Conservation (phyloP, 2,113 vertebrate species). For the Gallinago jamesoni region DNA sequence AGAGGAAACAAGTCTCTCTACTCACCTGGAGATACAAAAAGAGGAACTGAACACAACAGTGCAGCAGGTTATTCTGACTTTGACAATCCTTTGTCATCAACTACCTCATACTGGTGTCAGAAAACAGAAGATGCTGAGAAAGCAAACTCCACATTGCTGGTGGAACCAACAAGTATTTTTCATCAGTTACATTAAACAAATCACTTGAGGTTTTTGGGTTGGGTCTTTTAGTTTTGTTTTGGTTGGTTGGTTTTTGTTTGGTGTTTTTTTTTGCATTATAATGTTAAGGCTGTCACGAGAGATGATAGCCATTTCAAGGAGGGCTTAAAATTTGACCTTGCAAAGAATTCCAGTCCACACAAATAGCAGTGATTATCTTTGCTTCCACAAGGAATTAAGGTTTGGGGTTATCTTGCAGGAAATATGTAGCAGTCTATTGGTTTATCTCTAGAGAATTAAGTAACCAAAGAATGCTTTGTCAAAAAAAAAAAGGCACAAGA, state of each 20-base stretch:
- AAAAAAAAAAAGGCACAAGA: neutral
- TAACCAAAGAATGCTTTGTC: neutral
- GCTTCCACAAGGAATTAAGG: neutral
- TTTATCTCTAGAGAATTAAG: neutral
- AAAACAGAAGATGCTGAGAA: neutral
- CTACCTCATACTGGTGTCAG: neutral
- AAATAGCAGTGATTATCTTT: neutral
- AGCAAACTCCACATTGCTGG: neutral
- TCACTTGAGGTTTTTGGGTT: fast-evolving
- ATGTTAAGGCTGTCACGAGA: neutral
- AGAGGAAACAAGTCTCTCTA: neutral
- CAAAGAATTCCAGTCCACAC: neutral
- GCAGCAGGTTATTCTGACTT: neutral
- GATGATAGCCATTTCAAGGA: neutral
- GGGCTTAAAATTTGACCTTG: neutral
- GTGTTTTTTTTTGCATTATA: neutral
- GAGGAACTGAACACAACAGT: neutral
- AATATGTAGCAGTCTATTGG: neutral
- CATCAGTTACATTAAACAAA: neutral
- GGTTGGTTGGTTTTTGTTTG: neutral
- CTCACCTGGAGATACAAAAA: neutral
- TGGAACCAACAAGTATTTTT: neutral
- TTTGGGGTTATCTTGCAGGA: neutral
- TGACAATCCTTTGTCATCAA: neutral
- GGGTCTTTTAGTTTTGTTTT: neutral